A percentile compares a stretch with the other conserved stretches of the same genome.
phyloP scores from a whole-genome alignment of 2,113 vertebrate species.

The Glaucomys volans region DNA sequence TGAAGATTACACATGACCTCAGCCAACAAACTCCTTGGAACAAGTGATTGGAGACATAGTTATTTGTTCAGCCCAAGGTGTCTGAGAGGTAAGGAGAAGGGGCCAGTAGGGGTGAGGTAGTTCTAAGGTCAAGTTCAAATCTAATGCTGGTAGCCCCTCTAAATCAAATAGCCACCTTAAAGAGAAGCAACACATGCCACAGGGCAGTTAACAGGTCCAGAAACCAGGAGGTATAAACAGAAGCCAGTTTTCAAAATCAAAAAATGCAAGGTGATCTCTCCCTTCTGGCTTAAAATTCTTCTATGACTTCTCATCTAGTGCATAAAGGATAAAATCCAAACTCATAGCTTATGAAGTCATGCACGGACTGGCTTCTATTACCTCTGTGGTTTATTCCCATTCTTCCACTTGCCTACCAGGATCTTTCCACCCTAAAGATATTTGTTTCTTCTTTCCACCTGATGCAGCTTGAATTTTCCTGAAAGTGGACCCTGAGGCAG shows the following conservation, averaged over 20 bases:
- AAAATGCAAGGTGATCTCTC: constrained; percentile 24
- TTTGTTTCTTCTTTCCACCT: background rate
- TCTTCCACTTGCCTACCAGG: background rate
- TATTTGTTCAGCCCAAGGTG: background rate
- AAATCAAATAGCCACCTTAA: background rate
- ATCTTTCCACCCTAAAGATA: background rate
- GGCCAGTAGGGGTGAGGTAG: background rate
- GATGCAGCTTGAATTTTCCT: background rate
- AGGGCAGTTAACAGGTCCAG: background rate
- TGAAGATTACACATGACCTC: background rate
- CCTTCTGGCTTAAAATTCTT: background rate
- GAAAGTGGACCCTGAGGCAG: background rate
- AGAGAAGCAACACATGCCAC: background rate
- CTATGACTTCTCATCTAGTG: background rate
- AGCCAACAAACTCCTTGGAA: background rate
- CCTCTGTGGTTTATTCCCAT: background rate
- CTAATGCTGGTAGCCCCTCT: background rate
- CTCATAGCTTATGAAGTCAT: background rate
- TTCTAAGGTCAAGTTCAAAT: background rate
- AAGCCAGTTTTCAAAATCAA: background rate
- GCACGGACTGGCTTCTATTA: background rate
- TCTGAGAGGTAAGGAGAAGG: background rate
- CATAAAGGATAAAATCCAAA: constrained; percentile 12
- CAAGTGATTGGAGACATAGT: background rate
- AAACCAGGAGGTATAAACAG: background rate